phyloP scores from a whole-genome alignment of 1,140 invertebrate species.

The Ctenoplectra terminalis region DNA sequence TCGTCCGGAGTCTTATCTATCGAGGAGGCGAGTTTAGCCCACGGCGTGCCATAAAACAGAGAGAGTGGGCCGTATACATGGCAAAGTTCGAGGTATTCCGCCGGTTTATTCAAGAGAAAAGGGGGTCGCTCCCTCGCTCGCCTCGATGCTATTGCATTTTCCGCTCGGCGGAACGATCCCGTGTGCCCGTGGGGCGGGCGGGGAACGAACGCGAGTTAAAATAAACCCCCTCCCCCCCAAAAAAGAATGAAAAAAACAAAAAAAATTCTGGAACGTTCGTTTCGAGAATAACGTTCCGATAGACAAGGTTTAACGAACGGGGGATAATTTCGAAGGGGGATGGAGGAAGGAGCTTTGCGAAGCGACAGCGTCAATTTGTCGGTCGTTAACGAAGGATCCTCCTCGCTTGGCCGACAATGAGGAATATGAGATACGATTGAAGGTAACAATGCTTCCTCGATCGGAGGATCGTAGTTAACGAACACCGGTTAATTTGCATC shows the following conservation, averaged over 20 bases:
- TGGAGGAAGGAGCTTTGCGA: not conserved
- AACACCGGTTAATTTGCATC: not conserved
- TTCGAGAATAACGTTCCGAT: not conserved
- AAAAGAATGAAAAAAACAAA: not conserved
- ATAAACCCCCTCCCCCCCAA: no score
- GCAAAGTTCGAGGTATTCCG: slow-evolving; percentile 54
- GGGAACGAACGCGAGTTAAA: not conserved
- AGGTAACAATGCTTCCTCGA: not conserved
- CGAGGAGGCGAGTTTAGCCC: slow-evolving; percentile 18
- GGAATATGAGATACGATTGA: slow-evolving; percentile 14
- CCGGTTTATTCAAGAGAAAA: slow-evolving; percentile 44
- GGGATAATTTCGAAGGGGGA: no score
- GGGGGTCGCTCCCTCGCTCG: slow-evolving; percentile 34
- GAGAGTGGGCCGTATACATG: slow-evolving; percentile 34
- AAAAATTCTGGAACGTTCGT: not conserved
- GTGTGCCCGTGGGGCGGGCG: not conserved
- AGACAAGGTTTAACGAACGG: no score
- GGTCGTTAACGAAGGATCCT: slow-evolving; percentile 7
- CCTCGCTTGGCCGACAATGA: not conserved
- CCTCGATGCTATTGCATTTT: slow-evolving; percentile 68
- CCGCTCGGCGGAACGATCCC: slow-evolving; percentile 52
- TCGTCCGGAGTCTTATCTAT: slow-evolving; percentile 10
- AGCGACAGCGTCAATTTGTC: slow-evolving; percentile 6
- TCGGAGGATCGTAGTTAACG: slow-evolving; percentile 8
- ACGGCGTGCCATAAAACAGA: slow-evolving; percentile 55